Evolutionary conservation across 2,888 invertebrate genomes (phyloP), one percentile per base, ranked within the genome.

Genomic region (Timema cristinae): DNA sequence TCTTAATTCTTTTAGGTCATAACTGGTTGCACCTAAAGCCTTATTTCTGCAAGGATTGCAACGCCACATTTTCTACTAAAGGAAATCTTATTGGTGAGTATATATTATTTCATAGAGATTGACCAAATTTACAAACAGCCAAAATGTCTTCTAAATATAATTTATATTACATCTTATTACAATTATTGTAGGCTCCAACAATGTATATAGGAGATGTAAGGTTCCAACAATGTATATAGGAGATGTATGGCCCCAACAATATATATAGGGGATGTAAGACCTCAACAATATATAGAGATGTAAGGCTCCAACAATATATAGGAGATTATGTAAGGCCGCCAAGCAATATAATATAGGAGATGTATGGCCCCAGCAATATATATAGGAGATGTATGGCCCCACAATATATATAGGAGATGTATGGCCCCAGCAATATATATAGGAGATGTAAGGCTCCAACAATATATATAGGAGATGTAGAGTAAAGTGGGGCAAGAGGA

Each of bases 31-130:
- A 74, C 56, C 71, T 69, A 6, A 74, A 74, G 66, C 73, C 71
- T 13, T 73, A 74, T 52, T 66, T 49, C 16, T 74, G 74, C 54
- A 51, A 56, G 50, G 74, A 71, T 48, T 74, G 74, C n/a, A 50
- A 73, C 11, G 71, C 72, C 11, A 68, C 70, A 50, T 74, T 74
- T 67, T 71, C 74, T 5, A 68, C 74, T 9, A 74, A 70, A 69
- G 72, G 72, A 68, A 74, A 74, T 70, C 71, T 74, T 11, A 69
- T 74, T 32, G 73, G 74, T 73, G 63, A 59, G 72, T 48, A 52
- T 50, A 16, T 50, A 11, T n/a, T 68, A 16, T 9, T 66, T 32
- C n/a, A 11, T 66, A 8, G 10, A 32, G 47, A 8, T 32, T 56
- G n/a, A 56, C 9, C 32, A 2, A 9, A 32, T 59, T 59, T 59